Percentiles rank a stretch among this genome's conserved stretches.
Evolutionary conservation across 2,888 invertebrate genomes (phyloP).

Genomic region (Meiosimyza platycephala): DNA sequence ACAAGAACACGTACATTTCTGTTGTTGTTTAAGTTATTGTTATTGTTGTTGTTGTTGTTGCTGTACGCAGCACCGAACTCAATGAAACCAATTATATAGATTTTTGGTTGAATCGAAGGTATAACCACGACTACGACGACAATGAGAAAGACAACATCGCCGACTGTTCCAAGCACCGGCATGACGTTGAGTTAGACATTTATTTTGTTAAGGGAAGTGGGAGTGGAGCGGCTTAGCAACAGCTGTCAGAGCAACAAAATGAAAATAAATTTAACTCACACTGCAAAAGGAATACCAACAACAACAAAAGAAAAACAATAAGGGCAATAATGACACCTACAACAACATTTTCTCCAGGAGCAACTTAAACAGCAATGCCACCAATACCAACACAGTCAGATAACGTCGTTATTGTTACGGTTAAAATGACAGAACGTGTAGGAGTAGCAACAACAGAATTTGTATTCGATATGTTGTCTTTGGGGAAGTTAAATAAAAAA

Average conservation of each 20-base stretch:
- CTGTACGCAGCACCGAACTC: neutral
- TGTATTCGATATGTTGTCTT: too few relatives aligned
- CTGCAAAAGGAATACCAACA: neutral
- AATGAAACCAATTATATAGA: slow-evolving; percentile 21
- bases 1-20: neutral
- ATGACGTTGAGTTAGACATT: slow-evolving; percentile 23
- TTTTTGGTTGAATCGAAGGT: neutral
- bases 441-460: too few relatives aligned
- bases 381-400: neutral
- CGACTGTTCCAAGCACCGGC: neutral
- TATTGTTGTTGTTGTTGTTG: too few relatives aligned
- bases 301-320: slow-evolving; percentile 5
- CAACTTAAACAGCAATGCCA: neutral
- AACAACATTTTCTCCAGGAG: neutral
- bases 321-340: neutral
- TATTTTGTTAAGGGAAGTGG: slow-evolving; percentile 2
- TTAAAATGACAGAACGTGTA: neutral
- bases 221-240: slow-evolving; percentile 3
- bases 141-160: neutral
- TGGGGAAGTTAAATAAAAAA: too few relatives aligned
- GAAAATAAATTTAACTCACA: slow-evolving; percentile 19
- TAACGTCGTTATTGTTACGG: slow-evolving; percentile 12
- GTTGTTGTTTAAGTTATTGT: too few relatives aligned
- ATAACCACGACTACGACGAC: too few relatives aligned
- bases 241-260: slow-evolving; percentile 26